Evolutionary conservation across 30 jellyfish, hydroid and myxozoan genomes (phyloP), one percentile per base, ranked within the genome.

Genomic region (Mastigias papua): DNA sequence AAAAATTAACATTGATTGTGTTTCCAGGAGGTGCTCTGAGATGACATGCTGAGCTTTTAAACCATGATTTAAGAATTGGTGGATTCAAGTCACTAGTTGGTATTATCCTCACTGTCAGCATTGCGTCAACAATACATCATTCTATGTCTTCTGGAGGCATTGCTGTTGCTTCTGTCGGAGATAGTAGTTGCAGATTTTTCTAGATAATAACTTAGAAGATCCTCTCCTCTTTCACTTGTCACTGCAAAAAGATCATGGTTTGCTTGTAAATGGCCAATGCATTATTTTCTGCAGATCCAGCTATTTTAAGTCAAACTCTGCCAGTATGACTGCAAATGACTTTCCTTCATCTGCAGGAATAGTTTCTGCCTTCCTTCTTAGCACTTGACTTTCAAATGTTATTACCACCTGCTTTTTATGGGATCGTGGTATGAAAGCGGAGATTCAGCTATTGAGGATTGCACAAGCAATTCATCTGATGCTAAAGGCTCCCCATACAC

Each of bases 241-340:
- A 34, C 30, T 0, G 54, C 54, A 42, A 54, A 80, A 66, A 58
- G 90, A 29, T 37, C 82, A 80, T 48, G 82, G 90, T 66, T 80
- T 80, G 49, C 90, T 80, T 80, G 90, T 80, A 80, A 80, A 54
- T 57, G 90, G 90, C 86, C 86, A 80, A 37, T 80, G 83, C 86
- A 80, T 58, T 4, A 80, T 64, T 42, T 62, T 61, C 8, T 50
- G 90, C 46, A 60, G 90, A 80, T 80, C 69, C 34, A 80, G 82
- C 82, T 64, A 54, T 68, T 80, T 64, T 68, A 34, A 34, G 1
- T 58, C 86, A 48, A 17, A n/a, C 82, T 34, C 67, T 26, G 90
- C 28, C 70, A 58, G 54, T 42, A 42, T 60, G 35, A 51, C 90
- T 26, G 83, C 34, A 33, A 62, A 80, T 34, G 86, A 58, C 22